These are phyloP conservation scores for Rhincodon typus DNA, from an alignment of 2,797 vertebrate genomes.

Conservation along the genomic window DNA sequence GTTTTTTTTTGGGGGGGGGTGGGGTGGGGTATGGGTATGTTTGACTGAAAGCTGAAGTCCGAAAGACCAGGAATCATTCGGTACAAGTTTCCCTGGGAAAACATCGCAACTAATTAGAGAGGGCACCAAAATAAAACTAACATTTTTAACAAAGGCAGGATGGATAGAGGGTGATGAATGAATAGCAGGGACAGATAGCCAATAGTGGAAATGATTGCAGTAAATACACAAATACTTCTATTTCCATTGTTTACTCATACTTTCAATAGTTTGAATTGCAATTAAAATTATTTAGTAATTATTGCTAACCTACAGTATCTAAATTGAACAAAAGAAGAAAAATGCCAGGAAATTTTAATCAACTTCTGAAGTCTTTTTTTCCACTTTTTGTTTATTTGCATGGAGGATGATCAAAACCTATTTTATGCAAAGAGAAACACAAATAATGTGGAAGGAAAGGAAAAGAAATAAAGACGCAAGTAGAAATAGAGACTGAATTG, in stretches of 20 bases:
- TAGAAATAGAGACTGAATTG: background rate
- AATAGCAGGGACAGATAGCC: background rate
- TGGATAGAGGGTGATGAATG: background rate
- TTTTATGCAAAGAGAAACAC: background rate
- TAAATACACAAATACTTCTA: background rate
- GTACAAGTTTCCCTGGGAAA: background rate
- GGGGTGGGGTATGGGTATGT: background rate
- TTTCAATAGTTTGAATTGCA: background rate
- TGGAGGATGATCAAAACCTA: background rate
- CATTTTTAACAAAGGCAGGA: background rate
- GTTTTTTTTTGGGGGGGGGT: too few species aligned
- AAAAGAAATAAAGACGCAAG: background rate
- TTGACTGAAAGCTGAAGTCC: background rate
- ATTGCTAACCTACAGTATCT: background rate
- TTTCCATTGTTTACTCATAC: background rate
- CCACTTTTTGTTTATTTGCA: background rate
- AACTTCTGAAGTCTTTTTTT: background rate
- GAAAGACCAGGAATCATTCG: background rate
- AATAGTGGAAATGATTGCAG: background rate
- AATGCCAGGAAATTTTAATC: background rate
- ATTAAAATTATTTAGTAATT: background rate
- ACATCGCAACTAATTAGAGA: background rate
- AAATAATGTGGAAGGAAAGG: background rate
- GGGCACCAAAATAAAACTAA: background rate
- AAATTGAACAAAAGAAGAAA: background rate